Evolutionary conservation across 2,888 invertebrate genomes (phyloP).

Genomic region (Campoletis raptor): DNA sequence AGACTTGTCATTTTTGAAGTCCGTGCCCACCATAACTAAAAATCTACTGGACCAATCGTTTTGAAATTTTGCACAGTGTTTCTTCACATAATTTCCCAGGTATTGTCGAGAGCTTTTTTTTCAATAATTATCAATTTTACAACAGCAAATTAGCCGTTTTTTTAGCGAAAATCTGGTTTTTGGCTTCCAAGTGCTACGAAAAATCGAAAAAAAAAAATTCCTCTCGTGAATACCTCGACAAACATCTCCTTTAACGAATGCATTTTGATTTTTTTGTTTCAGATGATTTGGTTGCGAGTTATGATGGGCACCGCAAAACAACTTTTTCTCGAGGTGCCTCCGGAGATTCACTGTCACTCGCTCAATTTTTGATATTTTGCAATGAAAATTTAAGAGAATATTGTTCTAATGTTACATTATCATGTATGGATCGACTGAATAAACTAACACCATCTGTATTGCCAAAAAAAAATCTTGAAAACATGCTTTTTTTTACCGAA

Average conservation of each 20-base stretch:
- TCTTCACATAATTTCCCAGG: too few species aligned
- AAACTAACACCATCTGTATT: constrained; percentile 21
- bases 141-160: constrained; percentile 56
- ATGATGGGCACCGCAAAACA: constrained; percentile 34
- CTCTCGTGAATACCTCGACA: constrained; percentile 48
- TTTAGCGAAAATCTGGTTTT: constrained; percentile 39
- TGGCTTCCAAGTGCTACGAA: constrained; percentile 51
- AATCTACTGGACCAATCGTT: constrained; percentile 64
- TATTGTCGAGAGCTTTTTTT: too few species aligned
- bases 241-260: constrained; percentile 41
- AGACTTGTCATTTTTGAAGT: constrained; percentile 41
- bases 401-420: constrained; percentile 18
- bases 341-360: constrained; percentile 43
- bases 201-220: constrained; percentile 56
- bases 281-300: constrained; percentile 46
- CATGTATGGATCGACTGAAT: constrained; percentile 1
- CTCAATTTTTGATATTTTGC: constrained; percentile 39
- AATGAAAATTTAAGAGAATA: constrained; percentile 8
- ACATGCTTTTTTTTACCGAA: constrained; percentile 15
- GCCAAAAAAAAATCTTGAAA: constrained; percentile 30
- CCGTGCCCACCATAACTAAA: constrained; percentile 29
- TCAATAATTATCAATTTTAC: constrained; percentile 58
- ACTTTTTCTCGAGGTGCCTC: constrained; percentile 42
- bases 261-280: constrained; percentile 48
- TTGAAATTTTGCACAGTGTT: constrained; percentile 63